A percentile compares a stretch with the other conserved stretches of the same genome.
phyloP scores from a whole-genome alignment of 1,140 invertebrate genomes.

The Drosophila azteca region DNA sequence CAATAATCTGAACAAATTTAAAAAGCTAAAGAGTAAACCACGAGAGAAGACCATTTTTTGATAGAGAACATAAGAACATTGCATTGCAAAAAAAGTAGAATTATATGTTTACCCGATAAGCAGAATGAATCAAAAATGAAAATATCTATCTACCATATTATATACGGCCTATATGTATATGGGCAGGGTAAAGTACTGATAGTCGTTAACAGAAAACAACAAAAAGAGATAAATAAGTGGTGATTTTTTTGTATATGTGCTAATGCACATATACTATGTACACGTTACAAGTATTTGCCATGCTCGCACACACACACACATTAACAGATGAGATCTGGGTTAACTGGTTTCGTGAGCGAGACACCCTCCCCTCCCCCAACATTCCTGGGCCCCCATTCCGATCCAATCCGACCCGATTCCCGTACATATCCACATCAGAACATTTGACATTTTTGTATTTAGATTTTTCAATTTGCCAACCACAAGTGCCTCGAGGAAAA shows the following conservation, averaged over 20 bases:
- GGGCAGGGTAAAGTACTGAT: slow-evolving; percentile 68
- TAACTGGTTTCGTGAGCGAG: too few relatives aligned
- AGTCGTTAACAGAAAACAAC: slow-evolving; percentile 37
- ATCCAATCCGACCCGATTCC: too few relatives aligned
- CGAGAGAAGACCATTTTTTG: slow-evolving; percentile 19
- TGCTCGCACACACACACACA: slow-evolving; percentile 12
- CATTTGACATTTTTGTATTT: slow-evolving; percentile 12
- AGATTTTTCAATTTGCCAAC: slow-evolving; percentile 42
- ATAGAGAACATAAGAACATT: slow-evolving; percentile 21
- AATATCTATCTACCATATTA: slow-evolving; percentile 12
- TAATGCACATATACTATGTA: too few relatives aligned
- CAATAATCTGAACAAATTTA: slow-evolving; percentile 43
- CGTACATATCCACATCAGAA: too few relatives aligned
- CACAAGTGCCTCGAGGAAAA: slow-evolving; percentile 52
- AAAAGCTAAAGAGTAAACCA: not conserved
- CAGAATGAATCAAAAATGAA: slow-evolving; percentile 12
- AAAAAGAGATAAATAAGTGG: slow-evolving; percentile 8
- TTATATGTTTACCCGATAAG: slow-evolving; percentile 3
- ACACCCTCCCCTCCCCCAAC: too few relatives aligned
- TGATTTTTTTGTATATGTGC: slow-evolving; percentile 12
- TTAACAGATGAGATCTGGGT: not conserved
- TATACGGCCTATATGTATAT: slow-evolving; percentile 17
- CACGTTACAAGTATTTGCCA: slow-evolving; percentile 1
- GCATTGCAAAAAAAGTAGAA: slow-evolving; percentile 9
- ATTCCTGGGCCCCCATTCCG: not conserved